These are phyloP conservation scores for Capreolus pygargus DNA, from an alignment of 2,113 vertebrate species.

Conservation along the genomic window DNA sequence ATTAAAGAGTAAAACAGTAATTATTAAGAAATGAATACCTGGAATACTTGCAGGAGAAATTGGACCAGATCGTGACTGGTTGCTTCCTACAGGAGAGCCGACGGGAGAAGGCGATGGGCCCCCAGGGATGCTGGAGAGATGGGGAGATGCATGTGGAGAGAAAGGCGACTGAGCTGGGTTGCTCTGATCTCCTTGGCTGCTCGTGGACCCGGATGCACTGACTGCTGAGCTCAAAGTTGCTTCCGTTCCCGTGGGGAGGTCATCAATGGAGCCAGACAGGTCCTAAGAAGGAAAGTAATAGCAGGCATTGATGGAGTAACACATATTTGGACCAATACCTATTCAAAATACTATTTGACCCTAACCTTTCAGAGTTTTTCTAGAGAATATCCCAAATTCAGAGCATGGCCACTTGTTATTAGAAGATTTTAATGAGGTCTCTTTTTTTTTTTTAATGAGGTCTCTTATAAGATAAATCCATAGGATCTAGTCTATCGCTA, in stretches of 20 bases:
- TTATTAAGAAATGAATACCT: constrained; percentile 79
- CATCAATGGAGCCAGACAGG: constrained; percentile 96
- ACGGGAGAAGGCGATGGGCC: constrained; percentile 94
- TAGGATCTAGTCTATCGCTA: not conserved
- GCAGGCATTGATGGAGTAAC: not conserved
- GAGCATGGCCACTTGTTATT: not conserved
- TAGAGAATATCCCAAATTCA: not conserved
- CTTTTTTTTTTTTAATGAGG: not conserved
- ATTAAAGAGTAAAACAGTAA: not conserved
- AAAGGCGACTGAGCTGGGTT: constrained; percentile 95
- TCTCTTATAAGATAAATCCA: not conserved
- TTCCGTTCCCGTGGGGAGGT: constrained; percentile 96
- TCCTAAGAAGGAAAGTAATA: constrained; percentile 83
- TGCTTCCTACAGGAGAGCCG: constrained; percentile 93
- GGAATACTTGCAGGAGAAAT: constrained; percentile 93
- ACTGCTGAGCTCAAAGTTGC: constrained; percentile 90
- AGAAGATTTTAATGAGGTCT: not conserved
- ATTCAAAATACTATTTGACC: not conserved
- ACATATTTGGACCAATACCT: not conserved
- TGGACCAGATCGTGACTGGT: constrained; percentile 94
- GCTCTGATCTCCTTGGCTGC: constrained; percentile 93
- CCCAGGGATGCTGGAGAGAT: constrained; percentile 91
- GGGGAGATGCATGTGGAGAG: constrained; percentile 95
- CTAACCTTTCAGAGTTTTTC: not conserved
- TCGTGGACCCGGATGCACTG: constrained; percentile 87